Evolutionary conservation across 2,797 vertebrate species (phyloP), one percentile per base, ranked within the genome.

Genomic region (Odontamblyopus lacepedii): DNA sequence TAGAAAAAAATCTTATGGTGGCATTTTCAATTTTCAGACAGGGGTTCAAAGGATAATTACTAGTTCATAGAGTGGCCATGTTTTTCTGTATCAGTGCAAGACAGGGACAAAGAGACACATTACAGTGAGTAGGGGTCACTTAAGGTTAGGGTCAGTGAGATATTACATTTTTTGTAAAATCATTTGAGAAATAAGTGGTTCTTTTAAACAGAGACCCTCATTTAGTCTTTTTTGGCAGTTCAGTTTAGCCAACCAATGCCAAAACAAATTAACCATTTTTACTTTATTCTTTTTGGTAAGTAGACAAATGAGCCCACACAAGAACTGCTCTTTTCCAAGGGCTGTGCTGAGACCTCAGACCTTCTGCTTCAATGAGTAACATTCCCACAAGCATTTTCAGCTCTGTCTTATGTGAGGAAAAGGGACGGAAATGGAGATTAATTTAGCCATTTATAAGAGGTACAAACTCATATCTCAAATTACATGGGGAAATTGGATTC

Each of bases 221-320:
- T 27, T 29, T 32, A 23, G 12, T 19, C 70, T 62, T 61, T 1
- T 65, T 44, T 51, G 60, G 29, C 26, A 35, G 27, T 64, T 74
- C 2, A 71, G 64, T 69, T 65, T 59, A 16, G 71, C 61, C 75
- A 72, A 70, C 0, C 6, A 48, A 67, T 78, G 63, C 67, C 66
- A 78, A 48, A 71, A 63, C 51, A 70, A 69, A 55, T 83, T 29
- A 72, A 72, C 72, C 9, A 23, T 27, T 73, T 65, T 53, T 50
- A 44, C 53, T 71, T 59, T 70, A 38, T 76, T 53, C 72, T 72
- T 70, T 65, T 65, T 78, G 78, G 74, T 74, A 26, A 67, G 64
- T 29, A 38, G 41, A 77, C 67, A 75, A 70, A 71, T 70, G 59
- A 82, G 75, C 75, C 74, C 72, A 71, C 70, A 67, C 59, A 73